Evolutionary conservation across 2,888 invertebrate genomes (phyloP).

Genomic region (Shargacucullia verbasci): DNA sequence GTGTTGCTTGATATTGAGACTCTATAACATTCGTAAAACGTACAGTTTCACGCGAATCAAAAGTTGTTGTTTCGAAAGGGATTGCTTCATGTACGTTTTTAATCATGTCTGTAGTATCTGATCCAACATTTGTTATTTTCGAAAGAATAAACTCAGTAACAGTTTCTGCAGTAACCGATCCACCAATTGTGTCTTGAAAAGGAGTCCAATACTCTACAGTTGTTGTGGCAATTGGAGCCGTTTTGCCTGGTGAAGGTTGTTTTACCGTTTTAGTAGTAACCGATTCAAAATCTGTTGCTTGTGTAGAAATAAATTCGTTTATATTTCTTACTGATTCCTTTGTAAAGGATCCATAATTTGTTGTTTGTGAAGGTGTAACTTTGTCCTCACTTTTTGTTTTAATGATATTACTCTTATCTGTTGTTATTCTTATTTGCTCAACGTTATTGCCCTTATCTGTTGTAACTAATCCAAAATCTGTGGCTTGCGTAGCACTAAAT

Average conservation of each 20-base stretch:
- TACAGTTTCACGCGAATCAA: slow-evolving; percentile 3
- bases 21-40: background rate
- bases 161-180: slow-evolving; percentile 16
- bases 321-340: slow-evolving; percentile 13
- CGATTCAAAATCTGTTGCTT: slow-evolving; percentile 7
- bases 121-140: slow-evolving; percentile 8
- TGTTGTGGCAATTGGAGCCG: too few relatives aligned
- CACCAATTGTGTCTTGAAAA: background rate
- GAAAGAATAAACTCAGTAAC: background rate
- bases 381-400: slow-evolving; percentile 8
- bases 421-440: too few relatives aligned
- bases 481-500: too few relatives aligned
- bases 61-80: background rate
- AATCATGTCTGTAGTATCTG: background rate
- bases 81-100: background rate
- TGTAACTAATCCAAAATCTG: too few relatives aligned
- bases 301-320: slow-evolving; percentile 9
- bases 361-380: slow-evolving; percentile 6
- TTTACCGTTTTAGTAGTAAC: slow-evolving; percentile 1
- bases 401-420: background rate
- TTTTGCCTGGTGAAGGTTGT: too few relatives aligned
- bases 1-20: background rate
- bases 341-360: slow-evolving; percentile 12
- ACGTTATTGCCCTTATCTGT: too few relatives aligned
- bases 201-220: too few relatives aligned